Evolutionary conservation across 2,113 vertebrate species (phyloP), one percentile per base, ranked within the genome.

Genomic region (Zootoca vivipara): DNA sequence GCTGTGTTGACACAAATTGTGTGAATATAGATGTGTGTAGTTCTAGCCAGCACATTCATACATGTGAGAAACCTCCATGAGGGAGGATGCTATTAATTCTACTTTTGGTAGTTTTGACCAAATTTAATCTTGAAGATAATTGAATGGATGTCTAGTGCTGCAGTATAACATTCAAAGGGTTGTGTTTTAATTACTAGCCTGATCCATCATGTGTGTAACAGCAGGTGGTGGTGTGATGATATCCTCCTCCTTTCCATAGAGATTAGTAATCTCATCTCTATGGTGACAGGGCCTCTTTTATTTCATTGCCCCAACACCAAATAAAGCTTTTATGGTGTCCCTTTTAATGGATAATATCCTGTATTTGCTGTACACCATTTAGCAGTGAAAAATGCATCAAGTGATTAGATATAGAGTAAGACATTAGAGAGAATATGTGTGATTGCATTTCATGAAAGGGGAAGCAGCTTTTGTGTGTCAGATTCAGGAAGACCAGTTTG

Each of bases 331-430:
- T 42, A 46, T 82, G 20, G 20, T 12, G 65, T 74, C 67, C 65
- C 79, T 80, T 58, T 82, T 65, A 87, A 64, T 67, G 20, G n/a
- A 16, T 52, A 26, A 88, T 58, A 40, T 33, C 38, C 38, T 42
- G 26, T 40, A 72, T 46, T 42, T 35, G 40, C 35, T 86, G 20
- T 16, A 35, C 42, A 40, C 78, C 87, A 56, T 86, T 82, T 90
- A 94, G 89, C 72, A 80, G 78, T 72, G 82, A 58, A 87, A 78
- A 91, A 75, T 67, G 85, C 83, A 92, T 72, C 40, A 78, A 85
- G 88, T 89, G 5, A 62, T 62, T 62, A 15, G 13, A 20, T 62
- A 62, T 85, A 78, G 35, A 58, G 30, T 91, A 90, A 65, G 26
- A 7, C 67, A 83, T 13, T 52, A 92, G 83, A 69, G 87, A 52